Evolutionary conservation across 1,140 invertebrate species (phyloP).

Genomic region (Heliconius hewitsoni): DNA sequence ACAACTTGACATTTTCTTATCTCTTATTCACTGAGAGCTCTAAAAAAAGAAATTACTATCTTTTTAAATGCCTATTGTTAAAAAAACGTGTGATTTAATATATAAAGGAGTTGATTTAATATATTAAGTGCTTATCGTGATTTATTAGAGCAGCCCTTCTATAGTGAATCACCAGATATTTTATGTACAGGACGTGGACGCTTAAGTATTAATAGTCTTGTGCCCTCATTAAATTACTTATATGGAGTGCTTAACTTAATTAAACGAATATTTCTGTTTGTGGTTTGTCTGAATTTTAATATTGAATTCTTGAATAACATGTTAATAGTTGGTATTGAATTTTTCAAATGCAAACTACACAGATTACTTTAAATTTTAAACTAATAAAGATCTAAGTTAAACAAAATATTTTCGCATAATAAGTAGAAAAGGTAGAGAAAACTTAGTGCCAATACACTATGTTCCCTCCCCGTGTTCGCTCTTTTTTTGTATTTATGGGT

Average conservation of each 20-base stretch:
- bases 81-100: neutral
- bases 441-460: too few relatives aligned
- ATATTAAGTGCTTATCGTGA: constrained; percentile 4
- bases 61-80: constrained; percentile 3
- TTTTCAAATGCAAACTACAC: too few relatives aligned
- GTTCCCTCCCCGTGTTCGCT: too few relatives aligned
- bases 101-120: neutral
- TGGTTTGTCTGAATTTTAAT: neutral
- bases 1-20: constrained; percentile 7
- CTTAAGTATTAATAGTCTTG: constrained; percentile 9
- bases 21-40: neutral
- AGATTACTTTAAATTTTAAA: too few relatives aligned
- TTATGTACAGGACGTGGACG: constrained; percentile 26
- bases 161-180: constrained; percentile 29
- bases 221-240: constrained; percentile 3
- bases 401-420: too few relatives aligned
- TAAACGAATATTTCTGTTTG: neutral
- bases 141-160: constrained; percentile 7
- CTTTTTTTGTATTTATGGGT: too few relatives aligned
- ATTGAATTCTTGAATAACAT: neutral
- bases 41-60: neutral
- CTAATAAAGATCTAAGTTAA: too few relatives aligned
- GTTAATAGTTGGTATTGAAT: neutral
- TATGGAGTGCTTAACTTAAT: constrained; percentile 14
- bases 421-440: too few relatives aligned